phyloP scores from a whole-genome alignment of 2,113 vertebrate species.

The Psammodynastes pulverulentus region DNA sequence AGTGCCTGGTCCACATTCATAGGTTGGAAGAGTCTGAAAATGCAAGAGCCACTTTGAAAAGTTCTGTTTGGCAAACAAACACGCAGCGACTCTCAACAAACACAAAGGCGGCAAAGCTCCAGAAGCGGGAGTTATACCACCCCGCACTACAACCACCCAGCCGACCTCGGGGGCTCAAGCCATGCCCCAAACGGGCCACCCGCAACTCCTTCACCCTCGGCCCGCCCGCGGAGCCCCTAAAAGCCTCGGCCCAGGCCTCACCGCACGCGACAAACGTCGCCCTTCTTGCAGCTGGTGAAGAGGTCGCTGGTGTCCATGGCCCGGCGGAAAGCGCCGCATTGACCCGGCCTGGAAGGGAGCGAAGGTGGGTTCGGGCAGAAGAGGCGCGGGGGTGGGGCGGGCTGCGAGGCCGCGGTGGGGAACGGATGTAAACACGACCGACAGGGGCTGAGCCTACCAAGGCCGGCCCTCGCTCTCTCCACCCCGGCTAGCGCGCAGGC shows the following conservation, averaged over 20 bases:
- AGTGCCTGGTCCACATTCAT: not conserved
- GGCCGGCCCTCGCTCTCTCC: not conserved
- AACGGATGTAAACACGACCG: slow-evolving; percentile 12
- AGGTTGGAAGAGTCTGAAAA: not conserved
- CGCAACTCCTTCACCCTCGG: not conserved
- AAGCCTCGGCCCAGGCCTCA: slow-evolving; percentile 60
- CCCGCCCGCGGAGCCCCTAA: not conserved
- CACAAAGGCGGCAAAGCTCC: no score
- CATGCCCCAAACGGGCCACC: not conserved
- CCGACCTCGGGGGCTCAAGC: not conserved
- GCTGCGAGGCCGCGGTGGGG: not conserved
- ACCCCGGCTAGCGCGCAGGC: not conserved
- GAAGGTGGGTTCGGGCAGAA: not conserved
- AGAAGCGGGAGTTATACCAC: no score
- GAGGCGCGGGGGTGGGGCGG: not conserved
- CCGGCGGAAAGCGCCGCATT: slow-evolving; percentile 59
- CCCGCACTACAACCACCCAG: not conserved
- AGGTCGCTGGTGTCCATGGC: slow-evolving; percentile 90
- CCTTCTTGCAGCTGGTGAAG: slow-evolving; percentile 93
- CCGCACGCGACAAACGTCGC: slow-evolving; percentile 91
- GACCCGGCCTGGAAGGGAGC: slow-evolving; percentile 21
- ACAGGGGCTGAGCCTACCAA: not conserved
- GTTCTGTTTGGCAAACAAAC: not conserved
- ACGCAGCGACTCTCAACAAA: not conserved
- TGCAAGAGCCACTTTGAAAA: not conserved